Evolutionary conservation across 35 echinoderm and acorn worm genomes (phyloP).

Genomic region (Apostichopus parvimensis): DNA sequence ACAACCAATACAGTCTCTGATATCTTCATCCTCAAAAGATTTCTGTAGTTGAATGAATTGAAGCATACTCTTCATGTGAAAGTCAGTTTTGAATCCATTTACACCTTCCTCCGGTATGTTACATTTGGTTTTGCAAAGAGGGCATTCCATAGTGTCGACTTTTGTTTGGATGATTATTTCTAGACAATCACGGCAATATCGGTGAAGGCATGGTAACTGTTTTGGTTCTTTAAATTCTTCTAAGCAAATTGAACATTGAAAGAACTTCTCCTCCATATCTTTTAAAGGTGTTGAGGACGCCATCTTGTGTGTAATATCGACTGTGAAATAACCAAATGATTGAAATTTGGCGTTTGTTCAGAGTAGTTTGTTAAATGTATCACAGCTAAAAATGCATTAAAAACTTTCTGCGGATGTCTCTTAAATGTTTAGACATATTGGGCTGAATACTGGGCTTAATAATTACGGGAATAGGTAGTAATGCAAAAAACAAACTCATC

Average conservation of each 20-base stretch:
- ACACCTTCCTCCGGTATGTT: slow-evolving; percentile 2
- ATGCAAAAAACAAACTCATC: too few relatives aligned
- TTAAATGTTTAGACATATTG: too few relatives aligned
- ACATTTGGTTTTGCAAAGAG: slow-evolving; percentile 15
- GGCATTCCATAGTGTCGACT: not conserved
- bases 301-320: not conserved
- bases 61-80: slow-evolving; percentile 21
- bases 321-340: too few relatives aligned
- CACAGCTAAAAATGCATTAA: too few relatives aligned
- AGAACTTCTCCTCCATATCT: slow-evolving; percentile 1
- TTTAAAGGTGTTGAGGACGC: slow-evolving; percentile 3
- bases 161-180: not conserved
- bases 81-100: slow-evolving; percentile 42
- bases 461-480: too few relatives aligned
- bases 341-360: too few relatives aligned
- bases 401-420: too few relatives aligned
- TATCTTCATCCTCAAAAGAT: not conserved
- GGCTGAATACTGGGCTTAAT: too few relatives aligned
- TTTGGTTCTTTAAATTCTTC: slow-evolving; percentile 32
- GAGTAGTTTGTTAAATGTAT: too few relatives aligned
- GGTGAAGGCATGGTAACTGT: slow-evolving; percentile 30
- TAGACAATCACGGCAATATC: slow-evolving; percentile 14
- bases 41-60: slow-evolving; percentile 20
- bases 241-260: slow-evolving; percentile 20
- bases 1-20: slow-evolving; percentile 17